Evolutionary conservation across 2,888 invertebrate species (phyloP).

Genomic region (Lomographa bimaculata): DNA sequence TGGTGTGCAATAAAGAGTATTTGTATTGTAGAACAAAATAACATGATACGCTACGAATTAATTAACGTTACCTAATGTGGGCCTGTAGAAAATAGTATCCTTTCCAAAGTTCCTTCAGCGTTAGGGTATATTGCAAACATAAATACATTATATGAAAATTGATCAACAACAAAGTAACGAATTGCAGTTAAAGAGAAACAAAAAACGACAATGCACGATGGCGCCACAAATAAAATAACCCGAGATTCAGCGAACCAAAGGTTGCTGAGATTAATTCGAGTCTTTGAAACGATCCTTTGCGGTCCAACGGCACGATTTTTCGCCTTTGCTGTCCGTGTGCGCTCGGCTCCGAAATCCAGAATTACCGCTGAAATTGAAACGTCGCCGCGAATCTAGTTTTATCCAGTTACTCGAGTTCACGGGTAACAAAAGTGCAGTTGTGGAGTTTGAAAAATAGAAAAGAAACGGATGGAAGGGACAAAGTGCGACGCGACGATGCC

Average conservation of each 20-base stretch:
- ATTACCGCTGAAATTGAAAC: constrained; percentile 34
- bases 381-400: constrained; percentile 24
- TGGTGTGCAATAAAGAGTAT: too few species aligned
- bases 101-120: too few species aligned
- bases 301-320: constrained; percentile 18
- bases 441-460: constrained; percentile 33
- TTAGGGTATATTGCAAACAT: too few species aligned
- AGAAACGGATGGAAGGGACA: constrained; percentile 32
- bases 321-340: constrained; percentile 13
- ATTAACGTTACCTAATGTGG: too few species aligned
- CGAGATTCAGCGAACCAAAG: constrained; percentile 8
- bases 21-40: too few species aligned
- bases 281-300: constrained; percentile 24
- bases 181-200: neutral
- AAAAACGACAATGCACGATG: neutral
- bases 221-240: constrained; percentile 7
- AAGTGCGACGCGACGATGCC: constrained; percentile 27
- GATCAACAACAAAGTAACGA: too few species aligned
- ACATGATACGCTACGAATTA: too few species aligned
- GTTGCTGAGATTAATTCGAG: constrained; percentile 19
- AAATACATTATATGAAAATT: too few species aligned
- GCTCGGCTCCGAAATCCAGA: constrained; percentile 22
- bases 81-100: too few species aligned
- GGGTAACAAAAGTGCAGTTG: constrained; percentile 31
- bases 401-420: constrained; percentile 36